phyloP scores from a whole-genome alignment of 2,113 vertebrate genomes.

The Centrocercus urophasianus region DNA sequence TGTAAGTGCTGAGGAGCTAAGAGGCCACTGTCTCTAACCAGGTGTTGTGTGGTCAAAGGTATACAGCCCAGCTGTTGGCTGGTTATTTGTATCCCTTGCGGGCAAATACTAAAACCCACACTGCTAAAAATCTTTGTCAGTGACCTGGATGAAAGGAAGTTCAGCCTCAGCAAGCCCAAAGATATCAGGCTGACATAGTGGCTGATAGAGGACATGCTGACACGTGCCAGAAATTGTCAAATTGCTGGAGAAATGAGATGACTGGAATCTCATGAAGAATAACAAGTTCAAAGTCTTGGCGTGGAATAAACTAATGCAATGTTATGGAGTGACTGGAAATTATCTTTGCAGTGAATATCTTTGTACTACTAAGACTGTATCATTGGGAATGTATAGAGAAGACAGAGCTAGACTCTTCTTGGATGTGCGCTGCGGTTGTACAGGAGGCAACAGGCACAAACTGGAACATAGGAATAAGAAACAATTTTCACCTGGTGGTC shows the following conservation, averaged over 20 bases:
- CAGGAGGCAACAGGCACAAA: not conserved
- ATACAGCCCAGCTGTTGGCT: not conserved
- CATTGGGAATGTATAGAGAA: not conserved
- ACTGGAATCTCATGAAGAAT: not conserved
- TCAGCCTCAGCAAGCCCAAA: not conserved
- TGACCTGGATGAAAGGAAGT: not conserved
- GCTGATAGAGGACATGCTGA: not conserved
- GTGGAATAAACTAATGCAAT: not conserved
- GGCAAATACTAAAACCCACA: not conserved
- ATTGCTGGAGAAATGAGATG: not conserved
- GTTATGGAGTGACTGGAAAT: not conserved
- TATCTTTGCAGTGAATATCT: not conserved
- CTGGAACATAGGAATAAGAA: not conserved
- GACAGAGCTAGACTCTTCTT: not conserved
- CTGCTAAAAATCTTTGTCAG: not conserved
- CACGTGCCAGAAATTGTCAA: not conserved
- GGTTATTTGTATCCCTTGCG: not conserved
- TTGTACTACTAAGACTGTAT: not conserved
- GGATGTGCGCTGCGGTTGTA: not conserved
- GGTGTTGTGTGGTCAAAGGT: accelerated
- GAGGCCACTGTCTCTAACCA: not conserved
- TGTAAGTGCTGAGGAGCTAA: not conserved
- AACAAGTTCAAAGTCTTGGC: not conserved
- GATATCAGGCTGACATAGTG: not conserved
- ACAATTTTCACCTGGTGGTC: accelerated